These are phyloP conservation scores for Platichthys flesus DNA, from an alignment of 2,113 vertebrate species.

Conservation along the genomic window DNA sequence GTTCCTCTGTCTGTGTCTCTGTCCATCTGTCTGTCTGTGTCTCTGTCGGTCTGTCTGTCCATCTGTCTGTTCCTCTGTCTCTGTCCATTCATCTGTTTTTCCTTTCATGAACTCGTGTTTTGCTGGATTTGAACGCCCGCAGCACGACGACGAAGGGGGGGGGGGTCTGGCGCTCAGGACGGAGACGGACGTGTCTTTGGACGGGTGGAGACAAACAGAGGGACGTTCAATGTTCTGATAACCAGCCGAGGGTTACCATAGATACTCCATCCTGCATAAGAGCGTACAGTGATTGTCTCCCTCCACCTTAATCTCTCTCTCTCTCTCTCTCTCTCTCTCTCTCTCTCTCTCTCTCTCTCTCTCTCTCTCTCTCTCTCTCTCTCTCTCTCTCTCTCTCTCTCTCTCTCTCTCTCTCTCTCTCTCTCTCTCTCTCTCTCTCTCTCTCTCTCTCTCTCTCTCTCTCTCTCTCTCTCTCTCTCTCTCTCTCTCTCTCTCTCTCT, in stretches of 20 bases:
- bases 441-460: too few species aligned
- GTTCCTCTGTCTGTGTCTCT: too few species aligned
- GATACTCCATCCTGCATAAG: conserved; percentile 86
- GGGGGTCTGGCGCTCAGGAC: conserved; percentile 13
- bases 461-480: too few species aligned
- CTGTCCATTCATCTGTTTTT: background rate
- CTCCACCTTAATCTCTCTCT: conserved; percentile 41
- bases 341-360: background rate
- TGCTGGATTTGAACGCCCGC: background rate
- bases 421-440: too few species aligned
- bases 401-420: too few species aligned
- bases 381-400: background rate
- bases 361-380: background rate
- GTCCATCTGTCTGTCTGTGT: too few species aligned
- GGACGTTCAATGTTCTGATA: conserved; percentile 67
- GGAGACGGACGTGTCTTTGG: conserved; percentile 32
- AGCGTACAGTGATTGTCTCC: conserved; percentile 81
- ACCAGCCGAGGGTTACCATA: conserved; percentile 83
- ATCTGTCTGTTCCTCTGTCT: background rate
- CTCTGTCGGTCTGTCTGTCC: background rate
- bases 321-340: background rate
- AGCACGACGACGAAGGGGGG: background rate
- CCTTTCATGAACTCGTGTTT: background rate
- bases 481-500: too few species aligned
- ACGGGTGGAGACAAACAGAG: conserved; percentile 58